Percentiles rank a stretch among this genome's conserved stretches.
These are phyloP conservation scores for Nesoenas mayeri DNA, from an alignment of 2,113 vertebrate species.

Conservation along the genomic window DNA sequence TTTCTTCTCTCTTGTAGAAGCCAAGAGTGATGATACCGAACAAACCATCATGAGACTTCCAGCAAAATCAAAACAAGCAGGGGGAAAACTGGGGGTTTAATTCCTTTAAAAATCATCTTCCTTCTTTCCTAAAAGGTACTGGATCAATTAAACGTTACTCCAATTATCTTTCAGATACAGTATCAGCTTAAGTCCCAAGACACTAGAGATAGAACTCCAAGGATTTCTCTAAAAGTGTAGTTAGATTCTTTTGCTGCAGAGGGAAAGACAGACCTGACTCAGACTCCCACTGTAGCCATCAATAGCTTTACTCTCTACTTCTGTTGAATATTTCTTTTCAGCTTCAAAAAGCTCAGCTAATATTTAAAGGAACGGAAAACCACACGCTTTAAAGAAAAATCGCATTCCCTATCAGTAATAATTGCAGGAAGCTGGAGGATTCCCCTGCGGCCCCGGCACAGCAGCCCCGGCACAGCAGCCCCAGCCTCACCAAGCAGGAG, in stretches of 20 bases:
- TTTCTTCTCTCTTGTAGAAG: not conserved
- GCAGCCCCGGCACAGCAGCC: too few relatives aligned
- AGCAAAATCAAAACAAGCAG: not conserved
- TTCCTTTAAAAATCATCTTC: not conserved
- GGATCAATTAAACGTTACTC: not conserved
- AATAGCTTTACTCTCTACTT: not conserved
- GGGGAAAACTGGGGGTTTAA: not conserved
- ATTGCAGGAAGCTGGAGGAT: not conserved
- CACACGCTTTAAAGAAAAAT: not conserved
- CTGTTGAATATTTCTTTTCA: not conserved
- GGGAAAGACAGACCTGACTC: not conserved
- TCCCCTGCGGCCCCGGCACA: too few relatives aligned
- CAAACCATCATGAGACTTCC: not conserved
- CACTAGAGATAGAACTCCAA: not conserved
- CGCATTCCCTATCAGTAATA: not conserved
- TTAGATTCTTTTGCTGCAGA: not conserved
- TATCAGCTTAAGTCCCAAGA: not conserved
- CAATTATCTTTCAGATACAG: not conserved
- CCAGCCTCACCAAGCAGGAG: too few relatives aligned
- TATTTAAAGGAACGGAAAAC: not conserved
- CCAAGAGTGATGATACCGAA: not conserved
- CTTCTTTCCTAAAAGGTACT: not conserved
- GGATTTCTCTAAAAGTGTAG: not conserved
- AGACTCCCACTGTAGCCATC: not conserved
- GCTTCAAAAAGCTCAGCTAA: not conserved